Conservation (phyloP, 53 echinoderm and acorn worm genomes). For the Echinarachnius parma region DNA sequence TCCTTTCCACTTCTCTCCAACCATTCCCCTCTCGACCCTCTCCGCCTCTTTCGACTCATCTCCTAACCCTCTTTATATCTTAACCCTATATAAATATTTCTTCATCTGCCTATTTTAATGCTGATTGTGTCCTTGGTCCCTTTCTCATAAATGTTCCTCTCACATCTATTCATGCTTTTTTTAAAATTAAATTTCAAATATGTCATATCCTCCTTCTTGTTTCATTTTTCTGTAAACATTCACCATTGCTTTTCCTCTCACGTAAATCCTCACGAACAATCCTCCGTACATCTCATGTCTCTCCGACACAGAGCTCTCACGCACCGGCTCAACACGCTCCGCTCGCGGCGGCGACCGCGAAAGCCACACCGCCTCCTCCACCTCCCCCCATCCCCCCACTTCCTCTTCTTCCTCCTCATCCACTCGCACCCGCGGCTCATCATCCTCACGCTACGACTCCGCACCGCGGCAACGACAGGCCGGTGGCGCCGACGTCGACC, state of each 20-base stretch:
- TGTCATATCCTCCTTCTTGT: too few relatives aligned
- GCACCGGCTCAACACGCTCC: slow-evolving; percentile 92
- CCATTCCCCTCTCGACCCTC: slow-evolving; percentile 2
- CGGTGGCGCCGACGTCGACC: slow-evolving; percentile 71
- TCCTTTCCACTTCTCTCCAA: background rate
- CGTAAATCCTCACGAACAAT: background rate
- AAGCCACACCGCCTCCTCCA: background rate
- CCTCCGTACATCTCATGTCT: too few relatives aligned
- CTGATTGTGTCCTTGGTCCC: slow-evolving; percentile 19
- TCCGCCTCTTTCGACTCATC: slow-evolving; percentile 1
- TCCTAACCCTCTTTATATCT: slow-evolving; percentile 10
- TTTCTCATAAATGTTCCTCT: too few relatives aligned
- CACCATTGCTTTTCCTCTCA: background rate
- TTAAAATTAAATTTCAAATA: too few relatives aligned
- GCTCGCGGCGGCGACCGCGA: slow-evolving; percentile 63
- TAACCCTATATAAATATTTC: too few relatives aligned
- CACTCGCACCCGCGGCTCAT: slow-evolving; percentile 20
- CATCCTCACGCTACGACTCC: background rate
- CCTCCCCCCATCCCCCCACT: background rate
- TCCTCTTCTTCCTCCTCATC: background rate
- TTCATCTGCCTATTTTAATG: too few relatives aligned
- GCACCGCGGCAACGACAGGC: slow-evolving; percentile 3
- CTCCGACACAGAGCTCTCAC: slow-evolving; percentile 72
- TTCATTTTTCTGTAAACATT: too few relatives aligned
- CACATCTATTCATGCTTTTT: too few relatives aligned